Evolutionary conservation across 2,113 vertebrate species (phyloP).

Genomic region (Acanthochromis polyacanthus): DNA sequence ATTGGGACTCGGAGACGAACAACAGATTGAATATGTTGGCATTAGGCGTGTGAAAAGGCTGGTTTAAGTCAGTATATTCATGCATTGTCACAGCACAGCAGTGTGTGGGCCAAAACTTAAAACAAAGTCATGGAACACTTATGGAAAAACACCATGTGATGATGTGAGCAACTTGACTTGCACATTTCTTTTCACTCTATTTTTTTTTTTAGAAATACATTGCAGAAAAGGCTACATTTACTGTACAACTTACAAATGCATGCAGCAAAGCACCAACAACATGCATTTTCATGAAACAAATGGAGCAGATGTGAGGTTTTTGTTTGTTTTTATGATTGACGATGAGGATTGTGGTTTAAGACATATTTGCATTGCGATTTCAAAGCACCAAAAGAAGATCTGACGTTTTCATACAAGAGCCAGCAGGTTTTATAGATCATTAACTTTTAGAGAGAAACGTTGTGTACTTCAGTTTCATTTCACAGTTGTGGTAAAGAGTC

Average conservation of each 20-base stretch:
- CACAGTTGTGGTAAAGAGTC: too few species aligned
- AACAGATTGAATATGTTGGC: slow-evolving; percentile 21
- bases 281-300: neutral
- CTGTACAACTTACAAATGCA: neutral
- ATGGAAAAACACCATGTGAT: slow-evolving; percentile 8
- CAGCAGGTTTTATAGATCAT: neutral
- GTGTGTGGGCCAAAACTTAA: neutral
- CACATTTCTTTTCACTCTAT: too few species aligned
- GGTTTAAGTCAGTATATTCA: slow-evolving; percentile 15
- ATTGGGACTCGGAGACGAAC: neutral
- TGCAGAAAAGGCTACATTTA: neutral
- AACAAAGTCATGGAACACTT: neutral
- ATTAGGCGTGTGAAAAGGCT: slow-evolving; percentile 1
- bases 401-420: neutral
- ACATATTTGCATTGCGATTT: too few species aligned
- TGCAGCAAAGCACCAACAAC: neutral
- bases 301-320: neutral
- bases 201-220: slow-evolving; percentile 1
- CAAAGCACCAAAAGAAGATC: neutral
- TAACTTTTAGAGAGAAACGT: neutral
- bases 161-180: neutral
- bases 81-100: neutral
- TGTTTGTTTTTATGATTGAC: neutral
- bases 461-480: too few species aligned
- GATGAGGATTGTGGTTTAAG: neutral